These are phyloP conservation scores for Cebidichthys violaceus DNA, from an alignment of 2,113 vertebrate genomes.

Conservation along the genomic window DNA sequence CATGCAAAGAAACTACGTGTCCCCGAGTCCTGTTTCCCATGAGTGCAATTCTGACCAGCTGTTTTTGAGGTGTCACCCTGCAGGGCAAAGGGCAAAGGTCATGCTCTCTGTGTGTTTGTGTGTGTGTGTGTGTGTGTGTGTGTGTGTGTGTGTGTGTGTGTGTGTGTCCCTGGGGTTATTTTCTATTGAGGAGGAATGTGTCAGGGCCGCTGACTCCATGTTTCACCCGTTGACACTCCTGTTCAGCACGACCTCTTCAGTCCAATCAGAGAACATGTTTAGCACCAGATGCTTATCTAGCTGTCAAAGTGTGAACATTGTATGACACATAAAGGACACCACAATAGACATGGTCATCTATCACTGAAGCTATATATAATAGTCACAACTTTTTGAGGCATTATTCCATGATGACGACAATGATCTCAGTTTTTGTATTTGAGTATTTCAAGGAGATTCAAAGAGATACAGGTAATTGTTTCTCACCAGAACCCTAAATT, in stretches of 20 bases:
- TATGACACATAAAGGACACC: not conserved
- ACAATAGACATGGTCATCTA: not conserved
- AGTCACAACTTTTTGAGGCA: not conserved
- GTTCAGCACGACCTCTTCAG: slow-evolving; percentile 34
- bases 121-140: slow-evolving; percentile 39
- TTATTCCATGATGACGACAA: not conserved
- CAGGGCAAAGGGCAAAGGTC: slow-evolving; percentile 48
- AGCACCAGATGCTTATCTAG: not conserved
- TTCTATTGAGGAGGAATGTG: slow-evolving; percentile 66
- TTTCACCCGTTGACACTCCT: slow-evolving; percentile 53
- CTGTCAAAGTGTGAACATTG: slow-evolving; percentile 9
- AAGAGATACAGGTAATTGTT: not conserved
- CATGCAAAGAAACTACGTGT: not conserved
- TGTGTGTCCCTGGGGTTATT: slow-evolving; percentile 59
- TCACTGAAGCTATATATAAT: not conserved
- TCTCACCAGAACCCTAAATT: not conserved
- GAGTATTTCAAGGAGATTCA: not conserved
- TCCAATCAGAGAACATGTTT: slow-evolving; percentile 12
- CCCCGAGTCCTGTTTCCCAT: slow-evolving; percentile 22
- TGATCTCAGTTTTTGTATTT: not conserved
- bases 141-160: slow-evolving; percentile 25
- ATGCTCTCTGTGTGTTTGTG: slow-evolving; percentile 9
- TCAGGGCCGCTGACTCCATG: slow-evolving; percentile 63
- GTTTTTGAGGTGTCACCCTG: slow-evolving; percentile 28
- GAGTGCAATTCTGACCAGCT: slow-evolving; percentile 45